Conservation (phyloP, 2,888 invertebrate genomes). For the Calameuta pallipes region DNA sequence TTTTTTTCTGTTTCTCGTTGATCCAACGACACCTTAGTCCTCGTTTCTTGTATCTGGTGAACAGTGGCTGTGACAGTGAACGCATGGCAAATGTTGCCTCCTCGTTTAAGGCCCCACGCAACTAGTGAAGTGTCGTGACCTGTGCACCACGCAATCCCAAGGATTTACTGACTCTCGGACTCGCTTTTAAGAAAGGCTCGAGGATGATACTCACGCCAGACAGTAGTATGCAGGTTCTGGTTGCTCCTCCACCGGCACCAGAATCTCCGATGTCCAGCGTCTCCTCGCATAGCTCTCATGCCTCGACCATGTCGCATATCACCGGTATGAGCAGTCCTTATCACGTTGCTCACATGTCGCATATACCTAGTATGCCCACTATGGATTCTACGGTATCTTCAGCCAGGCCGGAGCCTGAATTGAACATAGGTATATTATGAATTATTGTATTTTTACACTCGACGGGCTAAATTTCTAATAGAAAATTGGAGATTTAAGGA, state of each 20-base stretch:
- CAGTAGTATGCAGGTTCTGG: conserved; percentile 70
- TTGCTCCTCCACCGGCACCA: conserved; percentile 67
- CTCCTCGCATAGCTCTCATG: conserved; percentile 56
- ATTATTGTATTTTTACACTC: not conserved
- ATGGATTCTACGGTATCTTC: conserved; percentile 65
- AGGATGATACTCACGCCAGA: conserved; percentile 77
- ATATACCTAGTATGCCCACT: conserved; percentile 56
- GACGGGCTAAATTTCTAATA: not conserved
- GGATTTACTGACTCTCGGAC: conserved; percentile 16
- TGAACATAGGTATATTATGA: conserved; percentile 75
- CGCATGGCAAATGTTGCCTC: conserved; percentile 5
- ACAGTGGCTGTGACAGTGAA: not conserved
- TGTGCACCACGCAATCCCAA: conserved; percentile 21
- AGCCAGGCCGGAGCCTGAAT: conserved; percentile 73
- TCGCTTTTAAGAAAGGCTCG: conserved; percentile 10
- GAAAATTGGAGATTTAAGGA: not conserved
- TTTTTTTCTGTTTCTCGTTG: not conserved
- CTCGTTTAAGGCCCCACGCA: not conserved
- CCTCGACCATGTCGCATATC: conserved; percentile 37
- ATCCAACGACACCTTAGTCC: not conserved
- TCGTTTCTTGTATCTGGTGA: conserved; percentile 1
- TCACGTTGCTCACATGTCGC: conserved; percentile 38
- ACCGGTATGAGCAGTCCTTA: conserved; percentile 47
- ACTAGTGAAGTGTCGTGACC: conserved; percentile 44
- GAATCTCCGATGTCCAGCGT: conserved; percentile 67